Conservation (phyloP, 53 echinoderm and acorn worm genomes). For the Arbacia lixula region DNA sequence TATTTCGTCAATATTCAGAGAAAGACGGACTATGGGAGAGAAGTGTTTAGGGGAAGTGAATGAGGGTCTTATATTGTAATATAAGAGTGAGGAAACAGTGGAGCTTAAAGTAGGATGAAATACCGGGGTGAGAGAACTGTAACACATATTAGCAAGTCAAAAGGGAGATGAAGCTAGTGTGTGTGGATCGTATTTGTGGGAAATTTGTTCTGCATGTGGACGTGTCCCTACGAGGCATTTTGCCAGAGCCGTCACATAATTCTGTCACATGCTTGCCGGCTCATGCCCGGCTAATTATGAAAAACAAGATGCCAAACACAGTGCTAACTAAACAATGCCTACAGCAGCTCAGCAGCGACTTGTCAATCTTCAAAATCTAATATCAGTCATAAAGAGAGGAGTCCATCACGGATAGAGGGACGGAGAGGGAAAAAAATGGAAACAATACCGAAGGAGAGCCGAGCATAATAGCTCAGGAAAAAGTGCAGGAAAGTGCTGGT, state of each 20-base stretch:
- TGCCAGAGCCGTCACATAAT: slow-evolving; percentile 31
- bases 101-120: neutral
- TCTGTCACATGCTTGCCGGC: slow-evolving; percentile 45
- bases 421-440: slow-evolving; percentile 16
- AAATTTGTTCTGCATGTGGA: slow-evolving; percentile 19
- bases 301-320: slow-evolving; percentile 48
- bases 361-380: slow-evolving; percentile 62
- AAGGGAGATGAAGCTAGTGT: neutral
- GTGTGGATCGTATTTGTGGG: neutral
- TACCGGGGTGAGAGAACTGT: neutral
- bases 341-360: neutral
- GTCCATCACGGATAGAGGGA: slow-evolving; percentile 6
- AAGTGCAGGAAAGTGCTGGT: slow-evolving; percentile 62
- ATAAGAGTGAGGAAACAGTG: neutral
- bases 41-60: neutral
- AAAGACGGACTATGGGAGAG: neutral
- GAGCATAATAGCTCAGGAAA: neutral
- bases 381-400: slow-evolving; percentile 46
- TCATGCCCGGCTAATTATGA: slow-evolving; percentile 56
- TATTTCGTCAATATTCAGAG: no score
- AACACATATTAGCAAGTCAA: slow-evolving; percentile 29
- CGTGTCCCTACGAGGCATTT: slow-evolving; percentile 38
- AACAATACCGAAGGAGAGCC: slow-evolving; percentile 28
- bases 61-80: no score
- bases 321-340: slow-evolving; percentile 55